Percentiles rank a stretch among this genome's conserved stretches.
These are phyloP conservation scores for Polia nebulosa DNA, from an alignment of 2,888 invertebrate genomes.

Conservation along the genomic window DNA sequence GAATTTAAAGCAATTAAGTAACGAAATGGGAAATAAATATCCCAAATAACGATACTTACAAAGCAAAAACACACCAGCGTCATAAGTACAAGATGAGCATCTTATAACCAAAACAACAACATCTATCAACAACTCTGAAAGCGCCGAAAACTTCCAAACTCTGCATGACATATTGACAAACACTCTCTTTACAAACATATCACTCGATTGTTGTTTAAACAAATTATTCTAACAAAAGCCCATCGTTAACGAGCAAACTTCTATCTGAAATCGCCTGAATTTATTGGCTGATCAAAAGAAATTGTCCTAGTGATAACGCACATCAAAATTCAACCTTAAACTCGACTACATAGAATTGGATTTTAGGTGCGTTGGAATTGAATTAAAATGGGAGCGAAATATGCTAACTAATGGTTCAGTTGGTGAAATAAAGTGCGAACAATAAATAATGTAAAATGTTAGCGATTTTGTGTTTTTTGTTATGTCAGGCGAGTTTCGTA, in stretches of 20 bases:
- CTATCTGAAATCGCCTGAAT: slow-evolving; percentile 60
- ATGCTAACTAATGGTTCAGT: slow-evolving; percentile 59
- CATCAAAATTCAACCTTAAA: slow-evolving; percentile 31
- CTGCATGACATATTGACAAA: slow-evolving; percentile 51
- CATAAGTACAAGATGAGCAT: not conserved
- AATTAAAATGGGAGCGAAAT: slow-evolving; percentile 63
- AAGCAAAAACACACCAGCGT: not conserved
- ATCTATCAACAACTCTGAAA: slow-evolving; percentile 25
- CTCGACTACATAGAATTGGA: not conserved
- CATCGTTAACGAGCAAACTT: slow-evolving; percentile 65
- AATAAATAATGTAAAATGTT: slow-evolving; percentile 57
- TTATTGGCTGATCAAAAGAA: slow-evolving; percentile 69
- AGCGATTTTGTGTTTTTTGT: slow-evolving; percentile 38
- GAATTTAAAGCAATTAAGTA: too few relatives aligned
- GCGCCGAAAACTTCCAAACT: slow-evolving; percentile 37
- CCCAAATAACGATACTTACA: not conserved
- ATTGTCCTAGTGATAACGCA: slow-evolving; percentile 42
- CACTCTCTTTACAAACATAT: slow-evolving; percentile 47
- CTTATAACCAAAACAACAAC: slow-evolving; percentile 26
- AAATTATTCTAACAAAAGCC: slow-evolving; percentile 64
- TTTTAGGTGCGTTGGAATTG: slow-evolving; percentile 14
- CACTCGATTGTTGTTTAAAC: slow-evolving; percentile 57
- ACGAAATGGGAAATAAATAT: too few relatives aligned
- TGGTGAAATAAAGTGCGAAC: slow-evolving; percentile 59
- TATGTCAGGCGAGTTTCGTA: slow-evolving; percentile 17